Base-by-base conservation (phyloP, 2,888 invertebrate species). In the Pollenia labialis region DNA sequence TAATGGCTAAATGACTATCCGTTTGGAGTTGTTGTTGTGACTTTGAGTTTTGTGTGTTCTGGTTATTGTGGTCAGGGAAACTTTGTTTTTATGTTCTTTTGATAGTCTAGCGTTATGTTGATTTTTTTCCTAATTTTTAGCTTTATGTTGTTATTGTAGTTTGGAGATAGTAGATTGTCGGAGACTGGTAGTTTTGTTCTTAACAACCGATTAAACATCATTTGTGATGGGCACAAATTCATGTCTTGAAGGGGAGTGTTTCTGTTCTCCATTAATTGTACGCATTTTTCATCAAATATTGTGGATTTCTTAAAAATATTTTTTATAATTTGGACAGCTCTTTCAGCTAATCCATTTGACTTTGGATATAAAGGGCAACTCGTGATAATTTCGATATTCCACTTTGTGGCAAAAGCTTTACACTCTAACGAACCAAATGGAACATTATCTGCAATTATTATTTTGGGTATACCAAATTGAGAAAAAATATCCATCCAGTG, bases 231-330 rank as follows among this genome's bases (percentile, higher is more conserved):
- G 10, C 44, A 23, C 18, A 71, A 54, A 71, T 44, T 32, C 16
- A 71, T 54, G n/a, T 71, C 69, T 71, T 71, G 44, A 16, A 44
- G 32, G 2, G 64, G 44, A 8, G 52, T 71, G 11, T 71, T 54
- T 71, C 54, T 52, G 32, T 71, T 54, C n/a, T 71, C 69, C 56
- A 71, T 56, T 56, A 71, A 16, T 44, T 71, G 71, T 18, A 71
- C 4, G 40, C 18, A 71, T 42, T 14, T 16, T 56, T 71, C 56
- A 44, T 71, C 71, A 44, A 42, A 9, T 71, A 16, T 56, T 71
- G 71, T 16, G n/a, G 71, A 16, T 40, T 56, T 54, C 58, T 66
- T 66, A 18, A 71, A 56, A 16, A 71, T 71, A 42, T 54, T 71
- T 71, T 71, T 71, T 16, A 56, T 56, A 56, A 71, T 71, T 71